These are phyloP conservation scores for Thinocorus orbignyianus DNA, from an alignment of 2,113 vertebrate species.

Conservation along the genomic window DNA sequence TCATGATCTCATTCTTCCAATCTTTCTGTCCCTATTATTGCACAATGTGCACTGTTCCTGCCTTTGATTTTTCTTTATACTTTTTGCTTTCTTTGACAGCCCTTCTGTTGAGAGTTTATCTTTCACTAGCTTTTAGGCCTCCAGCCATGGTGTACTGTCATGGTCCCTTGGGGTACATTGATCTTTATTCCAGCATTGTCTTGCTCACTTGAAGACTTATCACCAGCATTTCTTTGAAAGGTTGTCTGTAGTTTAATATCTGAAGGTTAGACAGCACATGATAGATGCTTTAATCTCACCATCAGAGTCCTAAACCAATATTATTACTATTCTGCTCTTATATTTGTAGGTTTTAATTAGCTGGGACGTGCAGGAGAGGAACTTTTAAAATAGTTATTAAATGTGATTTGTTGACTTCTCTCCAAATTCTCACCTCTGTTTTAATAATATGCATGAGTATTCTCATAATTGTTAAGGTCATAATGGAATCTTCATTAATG, in stretches of 20 bases:
- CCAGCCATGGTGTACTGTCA: neutral
- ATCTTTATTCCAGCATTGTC: conserved; percentile 46
- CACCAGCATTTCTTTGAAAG: conserved; percentile 49
- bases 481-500: neutral
- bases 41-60: neutral
- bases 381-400: conserved; percentile 33
- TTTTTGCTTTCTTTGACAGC: neutral
- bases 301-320: neutral
- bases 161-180: conserved; percentile 16
- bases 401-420: neutral
- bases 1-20: conserved; percentile 2
- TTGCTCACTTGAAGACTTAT: neutral
- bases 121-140: conserved; percentile 60
- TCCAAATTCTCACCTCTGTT: conserved; percentile 21
- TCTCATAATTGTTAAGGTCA: conserved; percentile 12
- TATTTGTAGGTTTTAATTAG: conserved; percentile 50
- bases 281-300: neutral
- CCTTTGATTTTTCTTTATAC: neutral
- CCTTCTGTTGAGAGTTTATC: conserved; percentile 48
- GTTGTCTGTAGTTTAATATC: conserved; percentile 38
- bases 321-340: neutral
- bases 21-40: neutral
- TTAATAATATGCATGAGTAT: neutral
- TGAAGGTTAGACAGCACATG: conserved; percentile 31
- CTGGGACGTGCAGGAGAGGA: neutral